Conservation (phyloP, 1,140 invertebrate species). For the Ridgeia piscesae region DNA sequence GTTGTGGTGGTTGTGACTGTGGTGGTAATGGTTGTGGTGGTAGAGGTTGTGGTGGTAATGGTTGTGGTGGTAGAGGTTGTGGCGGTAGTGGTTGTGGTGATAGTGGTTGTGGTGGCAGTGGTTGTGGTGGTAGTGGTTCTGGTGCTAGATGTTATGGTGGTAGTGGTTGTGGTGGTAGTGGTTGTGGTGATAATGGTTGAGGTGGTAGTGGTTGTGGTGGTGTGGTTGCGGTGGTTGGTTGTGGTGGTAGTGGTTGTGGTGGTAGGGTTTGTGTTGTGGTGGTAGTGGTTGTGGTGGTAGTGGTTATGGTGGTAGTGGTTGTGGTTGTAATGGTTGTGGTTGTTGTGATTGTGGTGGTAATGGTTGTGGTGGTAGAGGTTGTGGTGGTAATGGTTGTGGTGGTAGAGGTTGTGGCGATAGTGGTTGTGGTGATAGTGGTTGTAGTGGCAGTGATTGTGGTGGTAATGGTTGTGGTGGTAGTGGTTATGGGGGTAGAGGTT, state of each 20-base stretch:
- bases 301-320: neutral
- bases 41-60: neutral
- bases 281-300: neutral
- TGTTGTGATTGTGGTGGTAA: neutral
- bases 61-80: neutral
- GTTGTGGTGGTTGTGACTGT: neutral
- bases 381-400: neutral
- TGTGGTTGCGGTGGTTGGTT: neutral
- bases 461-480: neutral
- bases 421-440: neutral
- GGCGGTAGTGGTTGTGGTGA: neutral
- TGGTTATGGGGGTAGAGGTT: too few species aligned
- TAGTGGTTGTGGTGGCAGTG: neutral
- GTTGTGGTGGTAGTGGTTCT: neutral
- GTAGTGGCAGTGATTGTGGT: neutral
- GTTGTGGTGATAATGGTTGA: neutral
- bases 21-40: neutral
- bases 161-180: neutral
- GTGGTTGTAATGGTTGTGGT: neutral
- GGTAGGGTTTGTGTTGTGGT: too few species aligned
- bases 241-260: neutral
- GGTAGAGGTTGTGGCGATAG: neutral
- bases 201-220: neutral
- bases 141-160: too few species aligned
- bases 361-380: neutral